Evolutionary conservation across 2,888 invertebrate genomes (phyloP).

Genomic region (Melieria crassipennis): DNA sequence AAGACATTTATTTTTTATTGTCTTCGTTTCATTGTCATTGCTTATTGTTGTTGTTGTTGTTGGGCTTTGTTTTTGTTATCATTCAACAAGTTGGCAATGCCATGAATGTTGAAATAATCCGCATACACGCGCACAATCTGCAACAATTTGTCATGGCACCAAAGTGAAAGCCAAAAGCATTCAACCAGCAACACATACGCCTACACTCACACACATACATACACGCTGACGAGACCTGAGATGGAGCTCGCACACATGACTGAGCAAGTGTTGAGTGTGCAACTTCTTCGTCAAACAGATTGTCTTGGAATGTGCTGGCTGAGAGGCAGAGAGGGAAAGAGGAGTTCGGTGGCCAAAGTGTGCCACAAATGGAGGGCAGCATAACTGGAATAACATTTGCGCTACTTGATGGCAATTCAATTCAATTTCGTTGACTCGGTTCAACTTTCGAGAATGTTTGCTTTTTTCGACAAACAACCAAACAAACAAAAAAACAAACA

Average conservation of each 20-base stretch:
- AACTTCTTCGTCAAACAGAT: background rate
- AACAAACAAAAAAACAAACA: no score
- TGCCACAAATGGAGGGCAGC: constrained; percentile 23
- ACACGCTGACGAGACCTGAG: background rate
- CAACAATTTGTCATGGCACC: constrained; percentile 36
- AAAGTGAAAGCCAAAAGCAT: background rate
- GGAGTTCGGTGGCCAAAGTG: constrained; percentile 14
- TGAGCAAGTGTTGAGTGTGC: constrained; percentile 10
- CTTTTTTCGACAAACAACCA: no score
- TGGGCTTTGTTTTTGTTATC: background rate
- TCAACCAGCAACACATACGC: constrained; percentile 9
- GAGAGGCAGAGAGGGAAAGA: constrained; percentile 8
- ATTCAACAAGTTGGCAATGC: constrained; percentile 38
- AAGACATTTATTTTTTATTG: background rate
- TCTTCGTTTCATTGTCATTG: background rate
- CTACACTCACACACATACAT: background rate
- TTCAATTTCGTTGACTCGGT: constrained; percentile 16
- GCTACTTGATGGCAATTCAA: constrained; percentile 28
- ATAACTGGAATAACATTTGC: constrained; percentile 27
- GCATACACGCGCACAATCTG: constrained; percentile 31
- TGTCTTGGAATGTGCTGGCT: background rate
- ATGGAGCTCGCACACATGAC: constrained; percentile 25
- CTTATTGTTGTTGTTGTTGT: background rate
- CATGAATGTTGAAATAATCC: constrained; percentile 28
- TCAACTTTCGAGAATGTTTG: background rate